These are phyloP conservation scores for Whitmania pigra DNA, from an alignment of 1,140 invertebrate species.

Conservation along the genomic window DNA sequence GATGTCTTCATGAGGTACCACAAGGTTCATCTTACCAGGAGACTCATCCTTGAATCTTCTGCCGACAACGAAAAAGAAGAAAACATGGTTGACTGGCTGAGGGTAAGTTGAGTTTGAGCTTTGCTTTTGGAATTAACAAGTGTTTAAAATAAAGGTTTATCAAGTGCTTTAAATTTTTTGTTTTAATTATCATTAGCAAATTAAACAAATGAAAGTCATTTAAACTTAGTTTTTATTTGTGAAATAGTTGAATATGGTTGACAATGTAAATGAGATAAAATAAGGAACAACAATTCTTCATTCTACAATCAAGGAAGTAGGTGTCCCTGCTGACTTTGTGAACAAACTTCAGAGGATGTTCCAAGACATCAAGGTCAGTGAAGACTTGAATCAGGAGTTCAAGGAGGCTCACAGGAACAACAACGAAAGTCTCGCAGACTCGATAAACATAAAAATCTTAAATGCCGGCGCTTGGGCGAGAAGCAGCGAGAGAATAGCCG, in stretches of 20 bases:
- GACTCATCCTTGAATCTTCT: constrained; percentile 86
- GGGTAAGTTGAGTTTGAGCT: constrained; percentile 35
- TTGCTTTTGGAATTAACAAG: constrained; percentile 15
- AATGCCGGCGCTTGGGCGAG: constrained; percentile 96
- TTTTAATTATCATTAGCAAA: neutral
- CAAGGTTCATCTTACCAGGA: constrained; percentile 88
- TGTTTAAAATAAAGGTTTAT: neutral
- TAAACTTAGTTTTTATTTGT: too few species aligned
- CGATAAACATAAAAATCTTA: constrained; percentile 65
- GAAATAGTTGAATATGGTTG: too few species aligned
- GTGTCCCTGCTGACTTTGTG: constrained; percentile 98
- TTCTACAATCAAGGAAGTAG: constrained; percentile 52
- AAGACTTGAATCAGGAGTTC: constrained; percentile 92
- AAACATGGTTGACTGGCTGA: constrained; percentile 90
- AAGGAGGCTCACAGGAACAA: constrained; percentile 45
- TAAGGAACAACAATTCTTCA: too few species aligned
- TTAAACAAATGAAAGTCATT: too few species aligned
- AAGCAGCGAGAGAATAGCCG: constrained; percentile 73
- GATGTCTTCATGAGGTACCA: constrained; percentile 99
- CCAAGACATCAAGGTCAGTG: constrained; percentile 96
- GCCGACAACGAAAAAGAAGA: constrained; percentile 98
- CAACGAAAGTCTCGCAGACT: constrained; percentile 37
- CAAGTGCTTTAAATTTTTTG: neutral
- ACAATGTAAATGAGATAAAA: too few species aligned
- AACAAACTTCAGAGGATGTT: constrained; percentile 90